Base-by-base conservation (phyloP, 2,888 invertebrate species). In the Pantelozetes paolii region DNA sequence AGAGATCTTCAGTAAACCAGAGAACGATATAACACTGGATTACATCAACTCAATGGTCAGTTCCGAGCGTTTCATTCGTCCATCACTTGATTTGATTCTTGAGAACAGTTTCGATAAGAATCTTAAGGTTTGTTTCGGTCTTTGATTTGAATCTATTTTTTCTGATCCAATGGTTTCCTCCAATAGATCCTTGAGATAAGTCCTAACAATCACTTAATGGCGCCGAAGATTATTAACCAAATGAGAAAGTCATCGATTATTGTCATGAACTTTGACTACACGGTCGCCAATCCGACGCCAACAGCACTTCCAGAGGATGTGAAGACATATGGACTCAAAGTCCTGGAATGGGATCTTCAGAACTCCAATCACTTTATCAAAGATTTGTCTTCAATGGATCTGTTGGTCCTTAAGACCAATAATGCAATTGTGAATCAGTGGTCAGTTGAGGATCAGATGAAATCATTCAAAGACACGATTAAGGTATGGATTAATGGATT, bases 111-210 rank as follows among this genome's bases (percentile, higher is more conserved):
- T 88, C 15, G 82, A 88, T 3, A 59, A 28, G 59, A 59, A 59
- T 59, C 59, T 59, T 1, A 59, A 28, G 32, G 59, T 59, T 15
- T 59, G 50, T 50, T 50, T 20, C n/a, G 20, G 6, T 5, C n/a
- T 8, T 28, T 23, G 23, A 59, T 59, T 80, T 91, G 73, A 9
- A 23, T 28, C 11, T 2, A 59, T 18, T 59, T 30, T 28, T 28
- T 57, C 23, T 6, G 9, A 57, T n/a, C 36, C 36, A 30, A 28
- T 59, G 59, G 5, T 28, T 28, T 84, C 85, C 18, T 81, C 88
- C 6, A 90, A 90, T 90, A 82, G 85, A 88, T 20, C 84, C 86
- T n/a, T 94, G 94, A 85, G 83, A 88, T 9, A 59, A 70, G 40
- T 62, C 70, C 40, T 36, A 59, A 11, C 70, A 64, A 57, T 26